Conservation (phyloP, 2,888 invertebrate species). For the Callinectes sapidus region DNA sequence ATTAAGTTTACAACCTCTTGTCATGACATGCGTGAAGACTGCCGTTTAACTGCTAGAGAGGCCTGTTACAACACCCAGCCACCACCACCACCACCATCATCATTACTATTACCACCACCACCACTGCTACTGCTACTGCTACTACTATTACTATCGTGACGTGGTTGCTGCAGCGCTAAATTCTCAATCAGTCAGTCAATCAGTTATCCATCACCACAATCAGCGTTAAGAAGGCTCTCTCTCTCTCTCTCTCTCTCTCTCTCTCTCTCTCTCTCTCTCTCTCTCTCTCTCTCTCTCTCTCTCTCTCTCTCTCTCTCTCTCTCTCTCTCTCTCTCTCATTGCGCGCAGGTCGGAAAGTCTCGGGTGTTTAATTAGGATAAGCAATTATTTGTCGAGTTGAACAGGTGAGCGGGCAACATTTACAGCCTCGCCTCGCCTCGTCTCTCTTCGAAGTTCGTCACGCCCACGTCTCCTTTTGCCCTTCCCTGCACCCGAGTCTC, state of each 20-base stretch:
- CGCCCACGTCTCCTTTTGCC: background rate
- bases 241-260: background rate
- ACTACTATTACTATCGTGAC: too few relatives aligned
- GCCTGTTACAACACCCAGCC: background rate
- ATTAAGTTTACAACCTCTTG: too few relatives aligned
- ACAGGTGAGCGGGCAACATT: background rate
- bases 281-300: conserved; percentile 25
- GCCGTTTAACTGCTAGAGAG: background rate
- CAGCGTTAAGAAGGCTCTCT: background rate
- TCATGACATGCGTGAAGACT: background rate
- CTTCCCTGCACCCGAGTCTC: background rate
- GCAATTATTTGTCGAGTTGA: background rate
- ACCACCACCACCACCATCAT: background rate
- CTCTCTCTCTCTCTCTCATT: background rate
- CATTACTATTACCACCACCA: too few relatives aligned
- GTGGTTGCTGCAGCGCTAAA: too few relatives aligned
- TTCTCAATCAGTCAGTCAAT: too few relatives aligned
- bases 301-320: conserved; percentile 20
- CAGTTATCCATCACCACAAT: too few relatives aligned
- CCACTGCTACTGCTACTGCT: too few relatives aligned
- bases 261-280: conserved; percentile 17
- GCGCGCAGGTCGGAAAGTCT: background rate
- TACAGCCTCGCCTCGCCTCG: background rate
- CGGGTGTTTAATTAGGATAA: background rate
- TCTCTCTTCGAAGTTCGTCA: background rate